Conservation (phyloP, 2,888 invertebrate genomes). For the Caenorhabditis imperialis region DNA sequence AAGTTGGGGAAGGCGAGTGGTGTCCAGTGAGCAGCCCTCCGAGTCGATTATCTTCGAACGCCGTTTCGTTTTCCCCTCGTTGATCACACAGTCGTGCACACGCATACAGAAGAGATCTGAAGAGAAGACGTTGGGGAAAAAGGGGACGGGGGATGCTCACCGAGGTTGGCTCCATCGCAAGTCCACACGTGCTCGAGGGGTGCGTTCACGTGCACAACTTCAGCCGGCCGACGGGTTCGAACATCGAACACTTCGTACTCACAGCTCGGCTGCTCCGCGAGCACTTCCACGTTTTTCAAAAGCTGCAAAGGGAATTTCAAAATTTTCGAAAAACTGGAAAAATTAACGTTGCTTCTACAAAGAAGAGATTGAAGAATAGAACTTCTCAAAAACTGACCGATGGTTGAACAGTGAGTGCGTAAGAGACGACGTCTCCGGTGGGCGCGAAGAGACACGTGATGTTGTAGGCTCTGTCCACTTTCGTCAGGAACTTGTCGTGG, state of each 20-base stretch:
- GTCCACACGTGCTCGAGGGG: slow-evolving; percentile 75
- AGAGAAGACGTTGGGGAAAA: too few species aligned
- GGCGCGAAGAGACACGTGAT: slow-evolving; percentile 67
- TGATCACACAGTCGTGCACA: slow-evolving; percentile 77
- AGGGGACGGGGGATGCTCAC: slow-evolving; percentile 28
- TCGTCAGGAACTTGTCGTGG: slow-evolving; percentile 77
- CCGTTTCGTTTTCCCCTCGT: slow-evolving; percentile 72
- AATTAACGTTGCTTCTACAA: too few species aligned
- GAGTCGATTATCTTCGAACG: slow-evolving; percentile 50
- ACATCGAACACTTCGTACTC: slow-evolving; percentile 74
- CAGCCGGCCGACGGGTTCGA: slow-evolving; percentile 68
- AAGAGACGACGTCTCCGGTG: slow-evolving; percentile 77
- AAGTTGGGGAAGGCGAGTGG: slow-evolving; percentile 73
- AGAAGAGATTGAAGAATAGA: too few species aligned
- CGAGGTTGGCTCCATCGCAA: slow-evolving; percentile 72
- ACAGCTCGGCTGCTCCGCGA: slow-evolving; percentile 53
- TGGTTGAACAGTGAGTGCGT: slow-evolving; percentile 74
- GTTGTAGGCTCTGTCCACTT: slow-evolving; percentile 71
- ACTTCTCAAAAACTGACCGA: slow-evolving; percentile 29
- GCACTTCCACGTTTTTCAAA: slow-evolving; percentile 45
- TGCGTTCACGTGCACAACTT: slow-evolving; percentile 74
- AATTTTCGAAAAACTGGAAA: too few species aligned
- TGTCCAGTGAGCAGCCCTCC: slow-evolving; percentile 75
- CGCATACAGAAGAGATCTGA: slow-evolving; percentile 77
- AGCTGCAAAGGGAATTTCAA: slow-evolving; percentile 32